These are phyloP conservation scores for Thymallus thymallus DNA, from an alignment of 2,113 vertebrate species.

Conservation along the genomic window DNA sequence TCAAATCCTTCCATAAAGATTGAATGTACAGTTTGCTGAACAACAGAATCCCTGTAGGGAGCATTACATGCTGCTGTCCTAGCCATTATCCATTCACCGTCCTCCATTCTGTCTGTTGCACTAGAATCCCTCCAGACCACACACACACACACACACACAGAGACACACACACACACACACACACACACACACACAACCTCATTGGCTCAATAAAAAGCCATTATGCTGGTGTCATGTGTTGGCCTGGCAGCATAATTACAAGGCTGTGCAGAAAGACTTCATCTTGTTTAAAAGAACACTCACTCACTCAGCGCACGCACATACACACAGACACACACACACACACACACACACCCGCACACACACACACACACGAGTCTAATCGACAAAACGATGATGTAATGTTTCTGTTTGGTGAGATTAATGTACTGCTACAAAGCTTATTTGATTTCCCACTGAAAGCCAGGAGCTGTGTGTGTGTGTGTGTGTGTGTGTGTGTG, in stretches of 20 bases:
- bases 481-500: conserved; percentile 23
- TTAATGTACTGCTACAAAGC: not conserved
- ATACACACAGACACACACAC: too few relatives aligned
- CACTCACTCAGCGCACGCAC: too few relatives aligned
- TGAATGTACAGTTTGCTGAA: not conserved
- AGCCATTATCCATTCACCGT: not conserved
- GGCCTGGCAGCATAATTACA: conserved; percentile 37
- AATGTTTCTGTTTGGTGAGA: not conserved
- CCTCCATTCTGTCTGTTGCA: conserved; percentile 7
- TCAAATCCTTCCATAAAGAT: too few relatives aligned
- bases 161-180: too few relatives aligned
- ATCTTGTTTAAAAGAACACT: too few relatives aligned
- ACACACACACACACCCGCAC: too few relatives aligned
- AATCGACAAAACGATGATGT: not conserved
- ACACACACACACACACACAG: too few relatives aligned
- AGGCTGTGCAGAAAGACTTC: conserved; percentile 45
- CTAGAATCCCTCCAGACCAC: conserved; percentile 9
- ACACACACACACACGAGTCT: not conserved
- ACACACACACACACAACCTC: too few relatives aligned
- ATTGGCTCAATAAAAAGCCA: conserved; percentile 19
- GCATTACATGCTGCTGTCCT: not conserved
- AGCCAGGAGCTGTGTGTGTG: conserved; percentile 18
- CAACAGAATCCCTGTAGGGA: not conserved
- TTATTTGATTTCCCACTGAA: not conserved
- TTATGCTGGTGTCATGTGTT: conserved; percentile 54